These are phyloP conservation scores for Trachurus trachurus DNA, from an alignment of 2,797 vertebrate species.

Conservation along the genomic window DNA sequence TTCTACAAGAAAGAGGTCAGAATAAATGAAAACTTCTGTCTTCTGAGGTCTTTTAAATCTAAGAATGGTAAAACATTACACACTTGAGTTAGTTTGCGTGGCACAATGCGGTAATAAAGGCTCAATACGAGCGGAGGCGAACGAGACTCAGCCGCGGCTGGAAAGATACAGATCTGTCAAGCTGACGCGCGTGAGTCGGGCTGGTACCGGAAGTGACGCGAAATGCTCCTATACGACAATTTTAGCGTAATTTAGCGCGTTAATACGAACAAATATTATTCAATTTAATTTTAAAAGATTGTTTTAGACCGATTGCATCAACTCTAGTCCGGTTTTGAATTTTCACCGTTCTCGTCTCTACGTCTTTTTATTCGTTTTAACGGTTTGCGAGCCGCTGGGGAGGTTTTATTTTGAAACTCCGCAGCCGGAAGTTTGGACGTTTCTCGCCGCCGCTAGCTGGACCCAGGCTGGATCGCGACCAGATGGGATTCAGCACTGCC, in stretches of 20 bases:
- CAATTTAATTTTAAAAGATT: too few relatives aligned
- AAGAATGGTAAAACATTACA: fast-evolving
- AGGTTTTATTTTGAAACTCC: conserved; percentile 1
- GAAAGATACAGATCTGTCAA: conserved; percentile 76
- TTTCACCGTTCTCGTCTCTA: fast-evolving
- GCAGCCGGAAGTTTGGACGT: background rate
- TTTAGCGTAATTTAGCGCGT: fast-evolving
- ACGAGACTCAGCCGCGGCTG: conserved; percentile 56
- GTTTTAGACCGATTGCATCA: fast-evolving
- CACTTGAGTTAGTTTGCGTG: fast-evolving
- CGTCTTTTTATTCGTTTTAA: fast-evolving
- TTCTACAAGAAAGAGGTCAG: too few relatives aligned
- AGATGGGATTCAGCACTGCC: conserved; percentile 79
- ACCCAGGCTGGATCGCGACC: conserved; percentile 61
- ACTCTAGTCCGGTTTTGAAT: background rate
- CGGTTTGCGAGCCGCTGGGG: fast-evolving
- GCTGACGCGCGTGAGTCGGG: fast-evolving
- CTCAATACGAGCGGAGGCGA: conserved; percentile 9
- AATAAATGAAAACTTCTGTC: fast-evolving
- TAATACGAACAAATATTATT: fast-evolving
- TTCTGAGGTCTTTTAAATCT: fast-evolving
- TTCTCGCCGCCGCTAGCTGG: background rate
- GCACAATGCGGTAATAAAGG: background rate
- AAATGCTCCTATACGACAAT: background rate
- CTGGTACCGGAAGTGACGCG: conserved; percentile 29